phyloP scores from a whole-genome alignment of 2,113 vertebrate species.

The Ageneiosus marmoratus region DNA sequence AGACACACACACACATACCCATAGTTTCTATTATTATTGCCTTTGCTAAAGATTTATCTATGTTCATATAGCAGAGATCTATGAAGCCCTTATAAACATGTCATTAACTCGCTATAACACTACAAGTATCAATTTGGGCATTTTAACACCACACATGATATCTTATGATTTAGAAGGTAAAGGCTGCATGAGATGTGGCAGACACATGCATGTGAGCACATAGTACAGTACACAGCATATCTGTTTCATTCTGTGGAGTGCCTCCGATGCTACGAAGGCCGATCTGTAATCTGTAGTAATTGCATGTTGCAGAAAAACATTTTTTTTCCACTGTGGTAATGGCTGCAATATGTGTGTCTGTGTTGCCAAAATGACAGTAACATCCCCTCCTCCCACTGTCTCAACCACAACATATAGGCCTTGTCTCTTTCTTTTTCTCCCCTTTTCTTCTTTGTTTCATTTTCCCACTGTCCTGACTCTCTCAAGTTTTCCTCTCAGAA shows the following conservation, averaged over 20 bases:
- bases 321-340: constrained; percentile 78
- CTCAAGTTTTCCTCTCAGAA: constrained; percentile 50
- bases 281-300: constrained; percentile 84
- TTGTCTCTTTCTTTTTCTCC: constrained; percentile 13
- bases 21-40: background rate
- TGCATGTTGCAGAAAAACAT: constrained; percentile 83
- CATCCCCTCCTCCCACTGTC: constrained; percentile 58
- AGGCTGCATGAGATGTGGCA: constrained; percentile 35
- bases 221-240: constrained; percentile 48
- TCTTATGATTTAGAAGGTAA: background rate
- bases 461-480: constrained; percentile 49
- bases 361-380: constrained; percentile 79
- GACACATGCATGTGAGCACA: constrained; percentile 35
- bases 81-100: constrained; percentile 6
- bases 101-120: constrained; percentile 18
- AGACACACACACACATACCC: constrained; percentile 10
- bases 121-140: background rate
- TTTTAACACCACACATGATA: background rate
- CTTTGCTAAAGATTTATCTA: background rate
- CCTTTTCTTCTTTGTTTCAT: background rate
- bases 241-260: constrained; percentile 68
- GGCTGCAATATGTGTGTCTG: constrained; percentile 78
- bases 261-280: constrained; percentile 75
- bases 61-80: background rate
- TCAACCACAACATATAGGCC: constrained; percentile 51